Evolutionary conservation across 2,888 invertebrate genomes (phyloP).

Genomic region (Phanerotoma sp.): DNA sequence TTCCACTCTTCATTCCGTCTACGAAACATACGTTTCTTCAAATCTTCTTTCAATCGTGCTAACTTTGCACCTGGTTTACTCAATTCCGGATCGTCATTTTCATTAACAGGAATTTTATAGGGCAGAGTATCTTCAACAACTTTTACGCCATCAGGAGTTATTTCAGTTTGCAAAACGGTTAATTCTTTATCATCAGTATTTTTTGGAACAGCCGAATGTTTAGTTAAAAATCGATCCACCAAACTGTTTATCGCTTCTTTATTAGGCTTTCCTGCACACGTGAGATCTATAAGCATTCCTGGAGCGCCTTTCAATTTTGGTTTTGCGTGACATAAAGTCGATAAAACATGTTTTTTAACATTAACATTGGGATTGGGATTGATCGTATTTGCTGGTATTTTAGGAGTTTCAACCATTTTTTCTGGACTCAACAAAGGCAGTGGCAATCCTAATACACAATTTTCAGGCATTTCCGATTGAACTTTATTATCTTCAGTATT

Average conservation of each 20-base stretch:
- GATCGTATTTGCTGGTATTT: not conserved
- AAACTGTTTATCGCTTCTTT: constrained; percentile 65
- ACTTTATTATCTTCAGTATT: too few relatives aligned
- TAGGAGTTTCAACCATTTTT: not conserved
- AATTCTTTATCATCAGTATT: constrained; percentile 56
- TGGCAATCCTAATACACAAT: constrained; percentile 29
- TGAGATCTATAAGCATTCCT: constrained; percentile 66
- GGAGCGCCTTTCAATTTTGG: constrained; percentile 61
- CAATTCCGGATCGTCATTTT: constrained; percentile 41
- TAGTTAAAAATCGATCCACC: constrained; percentile 69
- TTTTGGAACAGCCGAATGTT: constrained; percentile 65
- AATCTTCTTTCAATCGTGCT: constrained; percentile 68
- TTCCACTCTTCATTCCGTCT: constrained; percentile 72
- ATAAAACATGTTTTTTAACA: constrained; percentile 38
- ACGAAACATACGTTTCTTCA: constrained; percentile 71
- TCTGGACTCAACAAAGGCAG: constrained; percentile 28
- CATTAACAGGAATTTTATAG: constrained; percentile 30
- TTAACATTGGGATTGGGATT: constrained; percentile 13
- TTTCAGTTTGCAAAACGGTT: constrained; percentile 37
- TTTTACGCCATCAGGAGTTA: constrained; percentile 36
- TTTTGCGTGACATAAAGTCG: constrained; percentile 39
- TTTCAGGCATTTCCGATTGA: too few relatives aligned
- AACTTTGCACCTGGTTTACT: constrained; percentile 72
- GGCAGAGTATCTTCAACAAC: constrained; percentile 35
- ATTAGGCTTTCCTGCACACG: constrained; percentile 59